Evolutionary conservation across 2,888 invertebrate species (phyloP).

Genomic region (Lycophotia porphyrea): DNA sequence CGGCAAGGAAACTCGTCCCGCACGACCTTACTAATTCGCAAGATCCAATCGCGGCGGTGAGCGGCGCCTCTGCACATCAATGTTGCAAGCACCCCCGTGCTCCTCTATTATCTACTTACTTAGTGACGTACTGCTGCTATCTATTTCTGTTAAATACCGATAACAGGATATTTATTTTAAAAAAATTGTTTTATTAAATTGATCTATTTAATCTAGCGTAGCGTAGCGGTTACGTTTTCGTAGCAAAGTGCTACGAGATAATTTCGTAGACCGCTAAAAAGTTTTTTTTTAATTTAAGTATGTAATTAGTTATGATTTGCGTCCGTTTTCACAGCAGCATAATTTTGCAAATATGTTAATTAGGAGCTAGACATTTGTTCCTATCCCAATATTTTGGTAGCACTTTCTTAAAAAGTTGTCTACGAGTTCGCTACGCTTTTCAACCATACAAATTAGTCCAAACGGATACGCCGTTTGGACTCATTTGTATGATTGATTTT

Average conservation of each 20-base stretch:
- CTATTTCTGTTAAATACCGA: slow-evolving; percentile 4
- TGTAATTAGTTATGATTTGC: not conserved
- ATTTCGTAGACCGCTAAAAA: slow-evolving; percentile 25
- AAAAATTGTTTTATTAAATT: not conserved
- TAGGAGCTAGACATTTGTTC: not conserved
- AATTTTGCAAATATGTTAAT: not conserved
- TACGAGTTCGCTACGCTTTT: slow-evolving; percentile 12
- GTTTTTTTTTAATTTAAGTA: not conserved
- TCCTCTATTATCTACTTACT: slow-evolving; percentile 69
- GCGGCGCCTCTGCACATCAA: slow-evolving; percentile 78
- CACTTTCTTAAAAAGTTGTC: not conserved
- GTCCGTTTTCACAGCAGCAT: not conserved
- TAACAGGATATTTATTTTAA: not conserved
- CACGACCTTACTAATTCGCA: slow-evolving; percentile 78
- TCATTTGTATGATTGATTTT: not conserved
- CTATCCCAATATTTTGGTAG: not conserved
- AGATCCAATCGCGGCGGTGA: slow-evolving; percentile 75
- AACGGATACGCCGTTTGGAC: no score
- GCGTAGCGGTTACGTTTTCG: slow-evolving; percentile 16
- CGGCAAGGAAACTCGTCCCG: slow-evolving; percentile 66
- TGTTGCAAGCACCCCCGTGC: slow-evolving; percentile 75
- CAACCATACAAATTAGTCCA: no score
- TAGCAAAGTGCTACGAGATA: slow-evolving; percentile 45
- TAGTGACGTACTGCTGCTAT: slow-evolving; percentile 47
- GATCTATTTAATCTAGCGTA: not conserved